phyloP scores from a whole-genome alignment of 2,888 invertebrate species.

The Hyppa rectilinea region DNA sequence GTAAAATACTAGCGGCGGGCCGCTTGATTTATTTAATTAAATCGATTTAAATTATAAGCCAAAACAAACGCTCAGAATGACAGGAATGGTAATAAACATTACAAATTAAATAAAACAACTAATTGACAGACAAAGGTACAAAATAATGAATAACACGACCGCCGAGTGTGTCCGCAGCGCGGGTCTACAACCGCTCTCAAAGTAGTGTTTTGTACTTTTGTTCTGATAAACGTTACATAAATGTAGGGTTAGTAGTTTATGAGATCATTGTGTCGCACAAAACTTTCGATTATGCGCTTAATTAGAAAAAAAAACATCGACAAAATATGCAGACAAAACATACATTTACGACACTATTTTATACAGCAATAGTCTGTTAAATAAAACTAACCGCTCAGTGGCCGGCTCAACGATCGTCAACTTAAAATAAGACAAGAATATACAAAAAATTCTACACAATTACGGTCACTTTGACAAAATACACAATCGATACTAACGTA shows the following conservation, averaged over 20 bases:
- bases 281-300: conserved; percentile 84
- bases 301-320: conserved; percentile 85
- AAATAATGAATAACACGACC: conserved; percentile 84
- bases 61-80: conserved; percentile 82
- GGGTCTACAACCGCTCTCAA: conserved; percentile 66
- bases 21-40: conserved; percentile 72
- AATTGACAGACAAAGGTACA: conserved; percentile 88
- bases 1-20: conserved; percentile 73
- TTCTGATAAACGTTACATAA: conserved; percentile 80
- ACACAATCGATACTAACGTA: conserved; percentile 85
- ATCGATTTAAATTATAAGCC: conserved; percentile 75
- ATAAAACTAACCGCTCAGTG: conserved; percentile 78
- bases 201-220: conserved; percentile 88
- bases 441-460: conserved; percentile 86
- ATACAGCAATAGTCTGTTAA: conserved; percentile 80
- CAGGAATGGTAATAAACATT: conserved; percentile 85
- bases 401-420: conserved; percentile 76
- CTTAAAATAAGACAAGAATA: conserved; percentile 85
- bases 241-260: conserved; percentile 89
- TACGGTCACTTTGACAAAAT: conserved; percentile 82
- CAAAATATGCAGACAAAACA: conserved; percentile 89
- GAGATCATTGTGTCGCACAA: conserved; percentile 89
- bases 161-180: conserved; percentile 70
- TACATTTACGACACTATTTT: conserved; percentile 81
- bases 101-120: conserved; percentile 84